Evolutionary conservation across 1,140 invertebrate genomes (phyloP).

Genomic region (Drosophila athabasca): DNA sequence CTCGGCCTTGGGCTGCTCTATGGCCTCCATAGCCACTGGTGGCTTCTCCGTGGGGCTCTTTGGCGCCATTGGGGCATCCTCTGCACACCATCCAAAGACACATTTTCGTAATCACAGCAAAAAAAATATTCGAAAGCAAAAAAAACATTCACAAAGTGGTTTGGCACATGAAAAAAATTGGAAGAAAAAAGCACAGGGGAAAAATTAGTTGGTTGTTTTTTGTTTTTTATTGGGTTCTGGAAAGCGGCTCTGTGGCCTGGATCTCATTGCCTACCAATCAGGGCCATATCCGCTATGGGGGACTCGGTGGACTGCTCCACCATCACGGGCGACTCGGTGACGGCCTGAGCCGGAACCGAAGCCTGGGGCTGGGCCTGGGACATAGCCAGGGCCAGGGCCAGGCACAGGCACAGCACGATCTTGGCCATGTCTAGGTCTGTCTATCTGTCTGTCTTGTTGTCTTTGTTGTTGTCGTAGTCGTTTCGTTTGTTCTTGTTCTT

Average conservation of each 20-base stretch:
- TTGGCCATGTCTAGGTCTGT: constrained; percentile 50
- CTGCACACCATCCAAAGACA: constrained; percentile 15
- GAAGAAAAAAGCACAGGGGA: constrained; percentile 27
- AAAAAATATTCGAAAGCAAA: constrained; percentile 43
- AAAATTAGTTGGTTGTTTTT: constrained; percentile 4
- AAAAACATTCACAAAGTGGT: constrained; percentile 10
- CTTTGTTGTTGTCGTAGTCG: neutral
- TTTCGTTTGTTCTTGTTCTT: too few relatives aligned
- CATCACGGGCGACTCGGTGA: constrained; percentile 16
- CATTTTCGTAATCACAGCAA: constrained; percentile 30
- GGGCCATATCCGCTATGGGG: constrained; percentile 76
- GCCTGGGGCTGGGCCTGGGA: constrained; percentile 18
- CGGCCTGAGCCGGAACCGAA: constrained; percentile 2
- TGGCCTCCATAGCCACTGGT: constrained; percentile 18
- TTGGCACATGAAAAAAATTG: constrained; percentile 46
- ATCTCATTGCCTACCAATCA: constrained; percentile 67
- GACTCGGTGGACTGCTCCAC: constrained; percentile 75
- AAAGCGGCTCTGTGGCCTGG: neutral
- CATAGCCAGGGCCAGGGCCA: constrained; percentile 40
- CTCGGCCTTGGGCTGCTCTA: constrained; percentile 8
- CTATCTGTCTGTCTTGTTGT: neutral
- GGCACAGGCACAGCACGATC: constrained; percentile 52
- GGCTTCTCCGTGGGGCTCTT: constrained; percentile 69
- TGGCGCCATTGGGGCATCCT: constrained; percentile 47
- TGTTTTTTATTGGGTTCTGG: too few relatives aligned